These are phyloP conservation scores for Meriones unguiculatus DNA, from an alignment of 2,113 vertebrate genomes.

Conservation along the genomic window DNA sequence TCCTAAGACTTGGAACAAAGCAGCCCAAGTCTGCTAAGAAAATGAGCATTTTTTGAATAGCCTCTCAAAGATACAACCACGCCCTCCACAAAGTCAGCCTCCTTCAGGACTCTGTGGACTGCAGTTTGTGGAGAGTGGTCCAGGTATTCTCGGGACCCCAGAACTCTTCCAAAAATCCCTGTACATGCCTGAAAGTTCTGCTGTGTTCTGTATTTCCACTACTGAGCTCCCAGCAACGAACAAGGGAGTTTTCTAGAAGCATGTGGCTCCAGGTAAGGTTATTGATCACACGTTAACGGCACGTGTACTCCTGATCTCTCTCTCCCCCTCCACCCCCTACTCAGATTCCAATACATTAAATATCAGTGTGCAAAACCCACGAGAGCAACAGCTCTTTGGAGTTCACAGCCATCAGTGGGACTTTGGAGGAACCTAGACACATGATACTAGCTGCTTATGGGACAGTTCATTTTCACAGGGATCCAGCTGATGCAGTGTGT, in stretches of 20 bases:
- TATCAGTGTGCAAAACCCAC: background rate
- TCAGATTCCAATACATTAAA: background rate
- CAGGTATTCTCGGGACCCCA: background rate
- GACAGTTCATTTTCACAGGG: background rate
- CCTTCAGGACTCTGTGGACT: background rate
- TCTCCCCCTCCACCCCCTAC: background rate
- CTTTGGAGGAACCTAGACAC: background rate
- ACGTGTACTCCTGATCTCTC: background rate
- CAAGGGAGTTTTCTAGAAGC: conserved; percentile 40
- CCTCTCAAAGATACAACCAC: background rate
- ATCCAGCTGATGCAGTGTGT: background rate
- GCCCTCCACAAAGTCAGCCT: background rate
- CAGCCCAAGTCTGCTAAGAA: background rate
- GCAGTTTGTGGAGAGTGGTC: background rate
- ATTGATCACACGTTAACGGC: background rate
- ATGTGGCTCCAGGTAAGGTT: background rate
- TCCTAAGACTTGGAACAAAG: background rate
- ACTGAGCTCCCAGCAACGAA: background rate
- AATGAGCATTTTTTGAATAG: background rate
- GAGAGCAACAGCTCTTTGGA: background rate
- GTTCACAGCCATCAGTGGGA: background rate
- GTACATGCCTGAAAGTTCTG: background rate
- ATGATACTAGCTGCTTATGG: background rate
- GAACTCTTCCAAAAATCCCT: background rate
- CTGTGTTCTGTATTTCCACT: background rate